Conservation (phyloP, 1,140 invertebrate genomes). For the Polyergus mexicanus region DNA sequence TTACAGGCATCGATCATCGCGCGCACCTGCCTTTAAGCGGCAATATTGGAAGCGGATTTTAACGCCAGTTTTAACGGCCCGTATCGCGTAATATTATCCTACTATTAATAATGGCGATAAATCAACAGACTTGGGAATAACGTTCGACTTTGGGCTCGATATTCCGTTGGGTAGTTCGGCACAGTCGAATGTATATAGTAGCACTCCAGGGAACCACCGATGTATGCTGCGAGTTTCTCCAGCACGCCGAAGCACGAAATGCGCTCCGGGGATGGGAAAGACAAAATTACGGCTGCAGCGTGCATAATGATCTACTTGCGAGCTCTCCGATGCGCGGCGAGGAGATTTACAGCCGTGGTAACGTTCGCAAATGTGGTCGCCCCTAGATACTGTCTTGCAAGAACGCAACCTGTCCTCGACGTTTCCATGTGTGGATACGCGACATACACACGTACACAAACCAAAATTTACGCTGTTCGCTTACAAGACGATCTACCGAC, state of each 20-base stretch:
- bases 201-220: constrained; percentile 68
- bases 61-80: constrained; percentile 75
- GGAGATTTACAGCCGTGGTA: constrained; percentile 76
- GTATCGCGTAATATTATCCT: constrained; percentile 75
- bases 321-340: constrained; percentile 71
- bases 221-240: constrained; percentile 46
- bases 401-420: constrained; percentile 70
- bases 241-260: constrained; percentile 48
- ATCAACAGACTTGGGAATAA: constrained; percentile 74
- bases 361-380: constrained; percentile 68
- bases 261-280: constrained; percentile 61
- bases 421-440: constrained; percentile 44
- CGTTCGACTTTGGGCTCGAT: constrained; percentile 72
- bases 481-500: constrained; percentile 36
- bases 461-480: constrained; percentile 22
- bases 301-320: constrained; percentile 79
- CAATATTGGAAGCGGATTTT: constrained; percentile 76
- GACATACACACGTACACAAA: constrained; percentile 21
- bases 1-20: constrained; percentile 73
- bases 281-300: constrained; percentile 77
- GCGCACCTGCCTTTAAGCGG: constrained; percentile 76
- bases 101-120: constrained; percentile 75
- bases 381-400: constrained; percentile 65
- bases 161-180: constrained; percentile 74
- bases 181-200: constrained; percentile 67